phyloP scores from a whole-genome alignment of 1,140 invertebrate species.

The Stegodyphus mimosarum region DNA sequence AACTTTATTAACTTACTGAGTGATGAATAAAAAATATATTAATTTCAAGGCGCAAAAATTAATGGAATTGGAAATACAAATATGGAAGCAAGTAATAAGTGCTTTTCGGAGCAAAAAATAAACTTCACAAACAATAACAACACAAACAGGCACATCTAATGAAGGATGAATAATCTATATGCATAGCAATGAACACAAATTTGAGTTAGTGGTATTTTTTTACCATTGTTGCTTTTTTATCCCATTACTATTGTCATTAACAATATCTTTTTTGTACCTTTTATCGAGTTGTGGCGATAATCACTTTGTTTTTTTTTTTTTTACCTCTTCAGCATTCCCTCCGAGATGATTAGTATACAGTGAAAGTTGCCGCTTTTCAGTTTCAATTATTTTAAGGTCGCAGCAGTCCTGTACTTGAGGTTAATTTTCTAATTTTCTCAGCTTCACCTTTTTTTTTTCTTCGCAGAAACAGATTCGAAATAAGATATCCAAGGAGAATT shows the following conservation, averaged over 20 bases:
- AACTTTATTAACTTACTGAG: not conserved
- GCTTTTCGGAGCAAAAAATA: not conserved
- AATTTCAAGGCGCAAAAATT: not conserved
- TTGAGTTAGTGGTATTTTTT: not conserved
- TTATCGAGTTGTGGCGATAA: constrained; percentile 33
- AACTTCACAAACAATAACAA: not conserved
- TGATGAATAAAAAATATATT: not conserved
- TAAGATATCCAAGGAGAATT: not conserved
- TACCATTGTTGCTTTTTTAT: not conserved
- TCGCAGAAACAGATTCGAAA: not conserved
- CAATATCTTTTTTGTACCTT: constrained; percentile 28
- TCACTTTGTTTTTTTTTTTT: constrained; percentile 32
- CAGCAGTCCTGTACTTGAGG: not conserved
- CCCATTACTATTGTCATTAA: constrained; percentile 47
- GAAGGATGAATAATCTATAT: not conserved
- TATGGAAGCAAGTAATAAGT: not conserved
- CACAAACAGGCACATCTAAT: not conserved
- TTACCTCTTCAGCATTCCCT: not conserved
- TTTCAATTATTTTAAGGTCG: constrained; percentile 3
- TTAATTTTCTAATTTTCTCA: constrained; percentile 1
- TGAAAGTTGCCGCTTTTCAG: not conserved
- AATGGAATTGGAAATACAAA: not conserved
- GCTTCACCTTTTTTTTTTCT: not conserved
- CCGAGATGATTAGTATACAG: not conserved
- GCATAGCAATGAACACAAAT: not conserved